A percentile compares a stretch with the other conserved stretches of the same genome.
phyloP scores from a whole-genome alignment of 2,888 invertebrate genomes.

The Ormia ochracea region DNA sequence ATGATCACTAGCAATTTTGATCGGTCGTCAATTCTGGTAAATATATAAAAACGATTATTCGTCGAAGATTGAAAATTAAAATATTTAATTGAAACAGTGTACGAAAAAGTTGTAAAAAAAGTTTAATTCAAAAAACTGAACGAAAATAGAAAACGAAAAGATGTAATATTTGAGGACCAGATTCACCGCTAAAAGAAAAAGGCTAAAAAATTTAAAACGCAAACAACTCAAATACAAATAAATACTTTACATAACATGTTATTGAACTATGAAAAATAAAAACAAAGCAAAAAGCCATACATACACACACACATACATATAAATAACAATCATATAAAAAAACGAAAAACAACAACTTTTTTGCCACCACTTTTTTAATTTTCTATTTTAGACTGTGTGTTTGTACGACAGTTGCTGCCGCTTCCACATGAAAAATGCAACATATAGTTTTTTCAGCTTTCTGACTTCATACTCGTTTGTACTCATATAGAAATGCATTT shows the following conservation, averaged over 20 bases:
- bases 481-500: slow-evolving; percentile 42
- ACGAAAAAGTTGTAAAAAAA: not conserved
- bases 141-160: slow-evolving; percentile 61
- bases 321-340: no score
- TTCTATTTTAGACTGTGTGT: slow-evolving; percentile 40
- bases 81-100: slow-evolving; percentile 18
- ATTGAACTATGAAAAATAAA: slow-evolving; percentile 73
- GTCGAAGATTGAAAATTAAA: no score
- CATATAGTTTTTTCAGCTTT: slow-evolving; percentile 34
- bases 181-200: slow-evolving; percentile 62
- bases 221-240: slow-evolving; percentile 57
- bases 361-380: slow-evolving; percentile 50
- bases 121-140: slow-evolving; percentile 36
- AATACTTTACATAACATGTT: slow-evolving; percentile 76
- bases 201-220: slow-evolving; percentile 2
- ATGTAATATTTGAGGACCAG: slow-evolving; percentile 61
- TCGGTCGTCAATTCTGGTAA: no score
- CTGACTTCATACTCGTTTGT: slow-evolving; percentile 34
- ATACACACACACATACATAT: no score
- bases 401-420: slow-evolving; percentile 38
- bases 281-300: slow-evolving; percentile 32
- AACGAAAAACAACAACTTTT: slow-evolving; percentile 57
- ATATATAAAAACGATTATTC: not conserved
- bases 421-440: slow-evolving; percentile 45
- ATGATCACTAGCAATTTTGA: no score